Percentiles rank a stretch among this genome's conserved stretches.
Conservation (phyloP, 2,888 invertebrate genomes). For the Gymnocheta viridis region DNA sequence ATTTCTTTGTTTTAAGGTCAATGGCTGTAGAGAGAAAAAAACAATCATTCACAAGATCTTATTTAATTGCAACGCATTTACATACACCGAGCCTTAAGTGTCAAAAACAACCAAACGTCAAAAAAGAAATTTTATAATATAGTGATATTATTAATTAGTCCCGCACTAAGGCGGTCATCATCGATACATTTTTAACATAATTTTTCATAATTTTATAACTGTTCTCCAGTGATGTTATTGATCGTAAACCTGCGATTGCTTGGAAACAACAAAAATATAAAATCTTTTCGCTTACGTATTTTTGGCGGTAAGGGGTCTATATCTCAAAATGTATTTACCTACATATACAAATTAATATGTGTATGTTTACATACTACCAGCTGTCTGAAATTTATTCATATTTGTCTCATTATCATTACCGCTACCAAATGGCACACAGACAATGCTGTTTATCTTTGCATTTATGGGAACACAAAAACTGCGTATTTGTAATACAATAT, state of each 20-base stretch:
- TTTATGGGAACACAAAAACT: neutral
- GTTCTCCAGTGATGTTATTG: too few species aligned
- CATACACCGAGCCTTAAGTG: neutral
- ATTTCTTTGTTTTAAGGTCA: neutral
- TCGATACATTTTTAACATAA: too few species aligned
- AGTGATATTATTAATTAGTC: neutral
- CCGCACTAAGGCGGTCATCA: too few species aligned
- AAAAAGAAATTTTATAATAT: neutral
- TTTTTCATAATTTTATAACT: too few species aligned
- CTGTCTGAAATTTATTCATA: neutral
- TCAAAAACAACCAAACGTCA: neutral
- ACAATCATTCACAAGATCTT: neutral
- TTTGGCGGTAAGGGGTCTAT: neutral
- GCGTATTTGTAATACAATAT: neutral
- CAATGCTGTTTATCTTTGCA: neutral
- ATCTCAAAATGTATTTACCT: neutral
- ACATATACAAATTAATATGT: neutral
- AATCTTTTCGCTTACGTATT: too few species aligned
- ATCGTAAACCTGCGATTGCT: too few species aligned
- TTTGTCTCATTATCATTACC: neutral
- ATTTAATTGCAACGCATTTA: slow-evolving; percentile 1
- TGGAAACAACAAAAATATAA: too few species aligned
- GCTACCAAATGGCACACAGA: neutral
- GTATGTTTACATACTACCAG: neutral
- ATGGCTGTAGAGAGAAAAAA: neutral